phyloP scores from a whole-genome alignment of 2,797 vertebrate genomes.

The Fistularia commersonii region DNA sequence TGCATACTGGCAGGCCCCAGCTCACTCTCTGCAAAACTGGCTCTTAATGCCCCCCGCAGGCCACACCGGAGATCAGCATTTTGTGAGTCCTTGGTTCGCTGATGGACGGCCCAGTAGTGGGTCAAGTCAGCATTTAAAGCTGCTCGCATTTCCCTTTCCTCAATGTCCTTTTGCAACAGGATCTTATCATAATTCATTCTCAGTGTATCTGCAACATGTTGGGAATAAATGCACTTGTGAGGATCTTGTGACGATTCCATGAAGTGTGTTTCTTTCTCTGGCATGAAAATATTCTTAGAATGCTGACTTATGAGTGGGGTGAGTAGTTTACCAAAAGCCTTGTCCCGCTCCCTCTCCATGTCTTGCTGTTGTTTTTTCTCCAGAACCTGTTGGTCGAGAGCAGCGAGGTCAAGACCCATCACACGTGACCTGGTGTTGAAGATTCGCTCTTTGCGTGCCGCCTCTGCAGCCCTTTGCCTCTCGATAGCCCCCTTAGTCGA shows the following conservation, averaged over 20 bases:
- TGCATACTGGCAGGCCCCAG: slow-evolving; percentile 76
- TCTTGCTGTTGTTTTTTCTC: slow-evolving; percentile 52
- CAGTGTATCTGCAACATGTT: slow-evolving; percentile 55
- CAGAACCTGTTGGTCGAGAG: slow-evolving; percentile 62
- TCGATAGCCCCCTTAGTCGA: slow-evolving; percentile 38
- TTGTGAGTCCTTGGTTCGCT: slow-evolving; percentile 57
- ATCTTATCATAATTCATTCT: slow-evolving; percentile 44
- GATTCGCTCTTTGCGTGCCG: slow-evolving; percentile 62
- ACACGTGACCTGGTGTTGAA: slow-evolving; percentile 63
- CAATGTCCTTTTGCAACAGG: slow-evolving; percentile 48
- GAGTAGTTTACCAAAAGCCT: slow-evolving; percentile 57
- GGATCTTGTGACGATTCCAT: not conserved
- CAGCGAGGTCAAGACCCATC: slow-evolving; percentile 66
- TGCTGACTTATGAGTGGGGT: not conserved
- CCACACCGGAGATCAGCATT: slow-evolving; percentile 67
- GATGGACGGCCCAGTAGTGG: slow-evolving; percentile 55
- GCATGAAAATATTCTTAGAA: not conserved
- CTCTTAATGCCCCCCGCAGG: slow-evolving; percentile 51
- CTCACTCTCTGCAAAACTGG: slow-evolving; percentile 47
- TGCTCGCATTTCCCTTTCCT: slow-evolving; percentile 47
- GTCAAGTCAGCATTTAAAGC: slow-evolving; percentile 50
- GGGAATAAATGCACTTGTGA: slow-evolving; percentile 1
- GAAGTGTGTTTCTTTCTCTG: not conserved
- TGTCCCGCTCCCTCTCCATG: slow-evolving; percentile 49
- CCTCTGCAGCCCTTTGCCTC: slow-evolving; percentile 61